Evolutionary conservation across 2,113 vertebrate genomes (phyloP).

Genomic region (Pongo pygmaeus): DNA sequence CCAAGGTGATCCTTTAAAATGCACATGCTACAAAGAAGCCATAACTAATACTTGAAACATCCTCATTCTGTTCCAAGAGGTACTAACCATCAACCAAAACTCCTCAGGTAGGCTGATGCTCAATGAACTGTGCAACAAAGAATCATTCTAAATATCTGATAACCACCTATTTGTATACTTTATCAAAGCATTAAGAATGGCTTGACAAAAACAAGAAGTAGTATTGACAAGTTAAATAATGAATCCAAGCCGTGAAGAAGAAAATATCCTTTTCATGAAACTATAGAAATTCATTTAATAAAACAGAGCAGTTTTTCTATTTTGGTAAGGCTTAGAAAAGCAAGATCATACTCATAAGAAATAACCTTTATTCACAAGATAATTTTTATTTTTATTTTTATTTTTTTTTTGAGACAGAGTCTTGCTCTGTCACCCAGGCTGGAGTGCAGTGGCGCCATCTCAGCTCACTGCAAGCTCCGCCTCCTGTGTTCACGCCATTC

Average conservation of each 20-base stretch:
- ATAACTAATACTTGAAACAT: not conserved
- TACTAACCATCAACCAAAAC: not conserved
- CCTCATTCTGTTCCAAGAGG: not conserved
- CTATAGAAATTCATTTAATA: not conserved
- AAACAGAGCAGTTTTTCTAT: not conserved
- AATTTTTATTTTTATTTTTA: no score
- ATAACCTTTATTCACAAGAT: not conserved
- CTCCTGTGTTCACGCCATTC: no score
- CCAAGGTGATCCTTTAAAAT: not conserved
- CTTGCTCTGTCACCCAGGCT: no score
- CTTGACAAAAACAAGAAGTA: not conserved
- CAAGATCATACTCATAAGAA: not conserved
- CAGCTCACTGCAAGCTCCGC: no score
- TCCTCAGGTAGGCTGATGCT: not conserved
- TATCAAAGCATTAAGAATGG: not conserved
- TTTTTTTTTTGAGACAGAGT: no score
- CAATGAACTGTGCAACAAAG: not conserved
- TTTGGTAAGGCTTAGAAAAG: not conserved
- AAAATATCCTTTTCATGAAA: not conserved
- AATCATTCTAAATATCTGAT: not conserved
- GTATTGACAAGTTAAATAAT: not conserved
- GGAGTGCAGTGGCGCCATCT: no score
- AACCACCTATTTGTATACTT: not conserved
- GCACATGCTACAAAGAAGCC: not conserved
- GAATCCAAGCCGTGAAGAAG: not conserved